Evolutionary conservation across 2,797 vertebrate genomes (phyloP), one percentile per base, ranked within the genome.

Genomic region (Xenopus petersii): DNA sequence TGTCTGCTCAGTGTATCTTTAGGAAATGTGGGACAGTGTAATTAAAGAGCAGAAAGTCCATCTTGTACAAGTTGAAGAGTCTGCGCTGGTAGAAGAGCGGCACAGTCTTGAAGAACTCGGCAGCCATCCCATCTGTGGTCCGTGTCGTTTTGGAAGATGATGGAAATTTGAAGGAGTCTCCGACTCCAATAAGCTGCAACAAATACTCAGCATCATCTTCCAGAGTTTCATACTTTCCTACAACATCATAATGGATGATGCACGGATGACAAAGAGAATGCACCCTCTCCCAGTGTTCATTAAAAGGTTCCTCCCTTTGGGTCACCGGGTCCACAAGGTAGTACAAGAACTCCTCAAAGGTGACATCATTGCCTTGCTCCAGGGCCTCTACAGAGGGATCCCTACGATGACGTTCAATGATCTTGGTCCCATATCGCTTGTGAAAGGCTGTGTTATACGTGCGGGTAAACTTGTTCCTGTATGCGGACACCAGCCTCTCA

Each of bases 41-140:
- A 83, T 99, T 99, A 80, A 99, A 99, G 11, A 99, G 92, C 80
- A 97, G 84, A 80, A 96, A 99, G 86, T 99, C 97, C 95, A 99
- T 96, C 68, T 92, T 91, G 82, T 98, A 99, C 75, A 98, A 87
- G 82, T 95, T 96, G 80, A 93, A 96, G 68, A 99, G 94, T 81
- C 94, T 96, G 81, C 88, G 93, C 88, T 98, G 96, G 83, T 96
- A 96, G 79, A 94, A 95, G 2, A 94, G 93, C 75, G 90, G 95
- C 88, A 99, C 93, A 76, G 95, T 89, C 80, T 90, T 87, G 67
- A 98, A 99, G 86, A 94, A 98, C 70, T 85, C 90, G 0, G 91
- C 92, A 0, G 96, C 93, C 89, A 94, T 95, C 81, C 92, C 83
- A 0, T 91, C 90, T 0, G 93, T 93, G 0, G 94, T 97, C 76